A percentile compares a stretch with the other conserved stretches of the same genome.
Conservation (phyloP, 2,113 vertebrate genomes). For the Cichladusa arquata region DNA sequence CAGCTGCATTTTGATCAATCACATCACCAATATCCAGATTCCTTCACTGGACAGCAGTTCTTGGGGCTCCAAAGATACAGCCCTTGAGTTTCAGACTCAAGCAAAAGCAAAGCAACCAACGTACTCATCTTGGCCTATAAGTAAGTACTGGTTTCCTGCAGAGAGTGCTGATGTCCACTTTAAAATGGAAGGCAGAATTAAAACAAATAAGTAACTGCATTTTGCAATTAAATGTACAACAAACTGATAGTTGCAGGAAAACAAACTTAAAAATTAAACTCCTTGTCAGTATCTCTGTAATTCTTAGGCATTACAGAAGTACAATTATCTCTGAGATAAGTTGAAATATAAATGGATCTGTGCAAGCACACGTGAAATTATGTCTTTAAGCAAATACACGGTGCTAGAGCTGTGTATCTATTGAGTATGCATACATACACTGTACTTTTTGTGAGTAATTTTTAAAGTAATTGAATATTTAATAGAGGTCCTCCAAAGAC, state of each 20-base stretch:
- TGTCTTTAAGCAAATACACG: not conserved
- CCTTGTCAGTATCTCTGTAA: not conserved
- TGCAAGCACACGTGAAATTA: not conserved
- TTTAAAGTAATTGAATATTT: not conserved
- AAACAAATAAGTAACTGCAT: not conserved
- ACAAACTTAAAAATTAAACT: not conserved
- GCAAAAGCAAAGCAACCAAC: not conserved
- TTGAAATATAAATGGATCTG: not conserved
- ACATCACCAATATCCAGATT: not conserved
- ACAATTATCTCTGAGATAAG: not conserved
- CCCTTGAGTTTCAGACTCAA: not conserved
- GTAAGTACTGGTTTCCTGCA: not conserved
- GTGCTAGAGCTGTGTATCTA: not conserved
- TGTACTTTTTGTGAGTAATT: not conserved
- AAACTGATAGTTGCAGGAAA: not conserved
- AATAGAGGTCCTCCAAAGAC: not conserved
- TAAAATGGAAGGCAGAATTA: not conserved
- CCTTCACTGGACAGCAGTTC: not conserved
- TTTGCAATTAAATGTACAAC: not conserved
- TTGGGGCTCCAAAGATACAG: not conserved
- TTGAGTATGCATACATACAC: rapidly evolving
- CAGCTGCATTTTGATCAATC: not conserved
- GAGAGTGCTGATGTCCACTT: not conserved
- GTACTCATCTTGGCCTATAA: not conserved
- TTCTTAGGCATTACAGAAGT: not conserved